These are phyloP conservation scores for Lepidotrigona ventralis DNA, from an alignment of 1,140 invertebrate genomes.

Conservation along the genomic window DNA sequence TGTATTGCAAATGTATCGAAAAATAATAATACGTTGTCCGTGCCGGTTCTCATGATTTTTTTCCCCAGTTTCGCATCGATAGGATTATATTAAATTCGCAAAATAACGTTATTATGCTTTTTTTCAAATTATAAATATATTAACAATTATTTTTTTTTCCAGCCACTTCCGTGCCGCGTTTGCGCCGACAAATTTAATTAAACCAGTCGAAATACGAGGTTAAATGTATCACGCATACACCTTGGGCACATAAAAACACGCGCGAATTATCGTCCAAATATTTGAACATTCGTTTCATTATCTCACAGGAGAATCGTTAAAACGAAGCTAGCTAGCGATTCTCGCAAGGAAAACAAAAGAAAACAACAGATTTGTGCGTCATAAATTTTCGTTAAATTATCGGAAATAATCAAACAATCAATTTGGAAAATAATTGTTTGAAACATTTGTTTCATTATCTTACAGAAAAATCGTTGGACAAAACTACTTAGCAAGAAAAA, in stretches of 20 bases:
- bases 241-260: not conserved
- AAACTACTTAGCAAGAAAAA: too few relatives aligned
- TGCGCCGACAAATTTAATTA: not conserved
- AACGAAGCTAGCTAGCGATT: too few relatives aligned
- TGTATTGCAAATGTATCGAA: not conserved
- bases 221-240: not conserved
- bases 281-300: not conserved
- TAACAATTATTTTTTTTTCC: not conserved
- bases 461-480: too few relatives aligned
- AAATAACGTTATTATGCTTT: not conserved
- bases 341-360: too few relatives aligned
- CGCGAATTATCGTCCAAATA: not conserved
- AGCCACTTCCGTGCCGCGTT: not conserved
- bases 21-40: not conserved
- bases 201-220: not conserved
- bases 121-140: not conserved
- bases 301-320: too few relatives aligned
- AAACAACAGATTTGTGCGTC: too few relatives aligned
- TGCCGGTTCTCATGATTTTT: not conserved
- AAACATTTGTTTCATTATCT: too few relatives aligned
- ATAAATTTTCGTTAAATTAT: too few relatives aligned
- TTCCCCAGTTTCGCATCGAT: not conserved
- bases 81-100: not conserved
- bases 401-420: too few relatives aligned
- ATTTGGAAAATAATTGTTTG: too few relatives aligned